These are phyloP conservation scores for Cardinalis cardinalis DNA, from an alignment of 2,113 vertebrate genomes.

Conservation along the genomic window DNA sequence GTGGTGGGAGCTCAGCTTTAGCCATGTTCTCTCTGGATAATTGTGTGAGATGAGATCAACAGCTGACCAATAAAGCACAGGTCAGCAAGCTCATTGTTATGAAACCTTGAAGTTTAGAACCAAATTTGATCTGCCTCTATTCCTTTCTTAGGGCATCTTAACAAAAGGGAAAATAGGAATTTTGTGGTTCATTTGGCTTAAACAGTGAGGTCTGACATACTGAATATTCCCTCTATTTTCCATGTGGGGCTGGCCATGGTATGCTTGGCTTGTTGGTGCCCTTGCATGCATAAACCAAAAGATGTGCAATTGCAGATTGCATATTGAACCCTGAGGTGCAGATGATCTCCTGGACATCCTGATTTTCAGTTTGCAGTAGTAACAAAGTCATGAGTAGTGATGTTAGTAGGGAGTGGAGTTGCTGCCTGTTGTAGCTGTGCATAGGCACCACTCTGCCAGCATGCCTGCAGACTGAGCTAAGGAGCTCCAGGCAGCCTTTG, in stretches of 20 bases:
- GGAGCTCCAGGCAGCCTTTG: background rate
- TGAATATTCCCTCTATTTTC: background rate
- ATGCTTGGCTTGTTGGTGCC: background rate
- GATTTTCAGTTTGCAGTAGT: background rate
- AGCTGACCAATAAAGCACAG: background rate
- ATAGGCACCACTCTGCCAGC: background rate
- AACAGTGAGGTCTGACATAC: background rate
- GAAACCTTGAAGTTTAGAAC: background rate
- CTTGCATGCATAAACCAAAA: background rate
- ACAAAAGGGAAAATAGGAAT: background rate
- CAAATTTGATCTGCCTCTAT: background rate
- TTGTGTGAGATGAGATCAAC: background rate
- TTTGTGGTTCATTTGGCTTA: background rate
- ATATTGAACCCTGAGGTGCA: background rate
- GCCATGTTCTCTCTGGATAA: background rate
- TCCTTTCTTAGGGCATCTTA: background rate
- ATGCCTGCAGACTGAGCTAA: background rate
- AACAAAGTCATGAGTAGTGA: background rate
- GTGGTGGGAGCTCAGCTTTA: background rate
- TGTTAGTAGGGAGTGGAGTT: background rate
- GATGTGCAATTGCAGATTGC: background rate
- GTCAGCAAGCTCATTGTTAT: background rate
- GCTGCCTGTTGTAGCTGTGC: background rate
- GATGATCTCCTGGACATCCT: background rate
- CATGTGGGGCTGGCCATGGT: background rate